Conservation (phyloP, 1,140 invertebrate species). For the Drosophila kurseongensis region DNA sequence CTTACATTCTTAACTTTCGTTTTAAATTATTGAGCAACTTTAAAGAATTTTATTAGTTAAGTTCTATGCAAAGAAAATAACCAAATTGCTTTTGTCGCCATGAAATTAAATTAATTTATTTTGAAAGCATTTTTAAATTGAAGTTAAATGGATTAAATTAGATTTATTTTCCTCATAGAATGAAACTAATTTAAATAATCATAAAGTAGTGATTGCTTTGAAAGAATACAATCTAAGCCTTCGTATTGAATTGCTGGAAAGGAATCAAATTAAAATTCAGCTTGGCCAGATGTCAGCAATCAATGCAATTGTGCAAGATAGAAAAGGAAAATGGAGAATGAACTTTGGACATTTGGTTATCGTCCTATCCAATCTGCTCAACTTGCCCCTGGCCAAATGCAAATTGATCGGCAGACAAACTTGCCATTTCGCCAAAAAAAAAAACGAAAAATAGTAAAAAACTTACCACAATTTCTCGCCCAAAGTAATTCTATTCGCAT, state of each 20-base stretch:
- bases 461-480: neutral
- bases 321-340: neutral
- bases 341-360: conserved; percentile 10
- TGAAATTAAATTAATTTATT: too few species aligned
- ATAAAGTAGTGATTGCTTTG: too few species aligned
- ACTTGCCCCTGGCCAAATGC: conserved; percentile 23
- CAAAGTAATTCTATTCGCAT: conserved; percentile 17
- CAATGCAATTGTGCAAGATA: conserved; percentile 10
- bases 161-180: neutral
- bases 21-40: too few species aligned
- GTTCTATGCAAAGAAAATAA: too few species aligned
- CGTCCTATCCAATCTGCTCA: conserved; percentile 6
- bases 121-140: too few species aligned
- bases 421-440: conserved; percentile 14
- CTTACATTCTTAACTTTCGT: too few species aligned
- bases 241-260: neutral
- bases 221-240: neutral
- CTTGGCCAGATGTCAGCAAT: conserved; percentile 9
- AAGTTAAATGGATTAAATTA: too few species aligned
- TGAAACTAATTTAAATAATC: too few species aligned
- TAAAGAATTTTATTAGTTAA: too few species aligned
- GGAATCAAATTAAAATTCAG: conserved; percentile 2
- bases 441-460: neutral
- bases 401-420: conserved; percentile 16
- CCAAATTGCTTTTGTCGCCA: too few species aligned